Conservation (phyloP, 2,113 vertebrate genomes). For the Rhipidura dahli region DNA sequence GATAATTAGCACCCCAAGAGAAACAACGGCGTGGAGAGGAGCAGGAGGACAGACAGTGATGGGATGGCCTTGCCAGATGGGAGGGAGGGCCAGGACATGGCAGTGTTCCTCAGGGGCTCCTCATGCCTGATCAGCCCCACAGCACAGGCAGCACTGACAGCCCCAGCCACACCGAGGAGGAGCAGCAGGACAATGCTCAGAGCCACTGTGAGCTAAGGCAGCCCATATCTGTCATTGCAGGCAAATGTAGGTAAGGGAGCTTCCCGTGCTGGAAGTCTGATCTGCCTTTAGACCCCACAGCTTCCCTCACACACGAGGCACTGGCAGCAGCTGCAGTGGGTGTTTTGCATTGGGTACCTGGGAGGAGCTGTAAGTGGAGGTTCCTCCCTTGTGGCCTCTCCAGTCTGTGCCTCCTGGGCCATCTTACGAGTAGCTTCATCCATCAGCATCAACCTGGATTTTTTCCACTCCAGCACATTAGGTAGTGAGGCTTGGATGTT, state of each 20-base stretch:
- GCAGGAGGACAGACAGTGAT: neutral
- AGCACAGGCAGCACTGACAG: neutral
- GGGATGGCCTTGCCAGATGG: neutral
- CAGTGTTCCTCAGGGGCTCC: neutral
- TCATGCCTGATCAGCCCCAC: neutral
- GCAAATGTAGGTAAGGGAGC: neutral
- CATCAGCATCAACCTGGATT: neutral
- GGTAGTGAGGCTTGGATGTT: neutral
- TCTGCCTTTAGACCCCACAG: neutral
- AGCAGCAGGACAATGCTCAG: neutral
- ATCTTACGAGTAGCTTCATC: neutral
- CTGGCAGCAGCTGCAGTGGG: neutral
- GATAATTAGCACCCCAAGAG: neutral
- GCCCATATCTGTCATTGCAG: neutral
- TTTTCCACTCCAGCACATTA: neutral
- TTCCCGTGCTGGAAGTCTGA: neutral
- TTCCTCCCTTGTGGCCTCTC: neutral
- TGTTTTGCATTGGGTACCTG: neutral
- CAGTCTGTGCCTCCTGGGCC: neutral
- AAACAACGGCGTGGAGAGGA: accelerated
- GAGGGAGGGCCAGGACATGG: neutral
- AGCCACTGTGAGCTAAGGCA: neutral
- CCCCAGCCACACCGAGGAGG: neutral
- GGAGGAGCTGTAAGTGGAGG: neutral
- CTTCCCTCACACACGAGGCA: neutral